phyloP scores from a whole-genome alignment of 1,140 invertebrate genomes.

The Macrobrachium rosenbergii region DNA sequence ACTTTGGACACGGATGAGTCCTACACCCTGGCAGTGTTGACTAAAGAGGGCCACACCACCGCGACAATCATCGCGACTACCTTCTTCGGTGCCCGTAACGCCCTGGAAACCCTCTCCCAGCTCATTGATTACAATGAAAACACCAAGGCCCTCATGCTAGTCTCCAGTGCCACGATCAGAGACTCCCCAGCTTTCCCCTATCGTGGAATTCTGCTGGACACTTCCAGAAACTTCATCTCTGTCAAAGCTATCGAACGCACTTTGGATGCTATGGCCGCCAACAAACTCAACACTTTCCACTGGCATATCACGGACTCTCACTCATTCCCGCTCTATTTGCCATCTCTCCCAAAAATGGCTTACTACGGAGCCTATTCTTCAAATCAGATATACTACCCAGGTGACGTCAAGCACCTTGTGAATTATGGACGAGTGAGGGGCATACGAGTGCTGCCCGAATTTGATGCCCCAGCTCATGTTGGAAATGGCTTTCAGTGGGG shows the following conservation, averaged over 20 bases:
- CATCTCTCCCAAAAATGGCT: slow-evolving; percentile 46
- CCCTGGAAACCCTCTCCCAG: slow-evolving; percentile 69
- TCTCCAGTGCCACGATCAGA: slow-evolving; percentile 39
- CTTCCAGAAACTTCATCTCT: slow-evolving; percentile 73
- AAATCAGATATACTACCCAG: slow-evolving; percentile 74
- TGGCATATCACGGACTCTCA: slow-evolving; percentile 93
- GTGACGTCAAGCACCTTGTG: slow-evolving; percentile 80
- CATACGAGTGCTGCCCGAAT: slow-evolving; percentile 84
- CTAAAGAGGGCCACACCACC: neutral
- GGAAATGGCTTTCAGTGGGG: slow-evolving; percentile 88
- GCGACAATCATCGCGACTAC: slow-evolving; percentile 67
- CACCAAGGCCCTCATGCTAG: slow-evolving; percentile 44
- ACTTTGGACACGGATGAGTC: slow-evolving; percentile 55
- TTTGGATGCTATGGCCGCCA: slow-evolving; percentile 83
- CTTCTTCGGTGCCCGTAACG: slow-evolving; percentile 69
- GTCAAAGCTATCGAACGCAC: slow-evolving; percentile 80
- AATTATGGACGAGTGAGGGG: slow-evolving; percentile 80
- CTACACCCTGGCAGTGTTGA: slow-evolving; percentile 39
- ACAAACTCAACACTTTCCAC: slow-evolving; percentile 88
- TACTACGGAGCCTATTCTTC: slow-evolving; percentile 57
- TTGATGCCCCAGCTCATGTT: slow-evolving; percentile 89
- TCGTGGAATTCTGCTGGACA: slow-evolving; percentile 64
- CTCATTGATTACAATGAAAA: slow-evolving; percentile 66
- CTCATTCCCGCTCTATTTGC: slow-evolving; percentile 82
- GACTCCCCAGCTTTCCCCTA: slow-evolving; percentile 60